A percentile compares a stretch with the other conserved stretches of the same genome.
Evolutionary conservation across 2,113 vertebrate species (phyloP).

Genomic region (Hemiscyllium ocellatum): DNA sequence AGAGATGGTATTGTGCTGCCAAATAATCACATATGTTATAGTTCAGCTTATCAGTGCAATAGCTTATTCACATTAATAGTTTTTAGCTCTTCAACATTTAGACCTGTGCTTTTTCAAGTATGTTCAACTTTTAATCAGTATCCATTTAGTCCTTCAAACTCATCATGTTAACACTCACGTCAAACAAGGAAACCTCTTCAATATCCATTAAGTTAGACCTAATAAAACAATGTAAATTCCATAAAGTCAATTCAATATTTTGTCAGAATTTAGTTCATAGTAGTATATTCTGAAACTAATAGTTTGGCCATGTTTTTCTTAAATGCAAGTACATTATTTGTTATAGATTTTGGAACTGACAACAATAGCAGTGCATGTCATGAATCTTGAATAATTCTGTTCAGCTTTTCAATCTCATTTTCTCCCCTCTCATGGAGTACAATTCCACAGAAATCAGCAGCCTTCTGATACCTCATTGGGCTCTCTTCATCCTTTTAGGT

Average conservation of each 20-base stretch:
- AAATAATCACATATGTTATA: slow-evolving; percentile 15
- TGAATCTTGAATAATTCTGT: neutral
- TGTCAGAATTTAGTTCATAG: neutral
- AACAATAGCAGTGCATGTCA: neutral
- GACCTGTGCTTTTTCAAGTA: slow-evolving; percentile 1
- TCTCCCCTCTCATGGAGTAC: neutral
- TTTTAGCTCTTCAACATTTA: slow-evolving; percentile 25
- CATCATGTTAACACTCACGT: too few species aligned
- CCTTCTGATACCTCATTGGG: neutral
- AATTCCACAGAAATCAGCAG: neutral
- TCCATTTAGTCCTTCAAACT: neutral
- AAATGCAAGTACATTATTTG: neutral
- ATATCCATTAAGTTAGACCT: neutral
- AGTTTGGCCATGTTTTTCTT: neutral
- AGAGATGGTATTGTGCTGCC: slow-evolving; percentile 11
- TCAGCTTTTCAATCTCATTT: neutral
- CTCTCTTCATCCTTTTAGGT: neutral
- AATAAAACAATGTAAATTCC: neutral
- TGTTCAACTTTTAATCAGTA: neutral
- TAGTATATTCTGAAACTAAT: neutral
- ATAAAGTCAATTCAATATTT: neutral
- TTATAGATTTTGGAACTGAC: neutral
- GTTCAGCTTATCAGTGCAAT: slow-evolving; percentile 6
- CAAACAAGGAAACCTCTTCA: neutral
- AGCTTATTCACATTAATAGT: slow-evolving; percentile 6